Evolutionary conservation across 2,888 invertebrate genomes (phyloP), one percentile per base, ranked within the genome.

Genomic region (Acanthococcus lagerstroemiae): DNA sequence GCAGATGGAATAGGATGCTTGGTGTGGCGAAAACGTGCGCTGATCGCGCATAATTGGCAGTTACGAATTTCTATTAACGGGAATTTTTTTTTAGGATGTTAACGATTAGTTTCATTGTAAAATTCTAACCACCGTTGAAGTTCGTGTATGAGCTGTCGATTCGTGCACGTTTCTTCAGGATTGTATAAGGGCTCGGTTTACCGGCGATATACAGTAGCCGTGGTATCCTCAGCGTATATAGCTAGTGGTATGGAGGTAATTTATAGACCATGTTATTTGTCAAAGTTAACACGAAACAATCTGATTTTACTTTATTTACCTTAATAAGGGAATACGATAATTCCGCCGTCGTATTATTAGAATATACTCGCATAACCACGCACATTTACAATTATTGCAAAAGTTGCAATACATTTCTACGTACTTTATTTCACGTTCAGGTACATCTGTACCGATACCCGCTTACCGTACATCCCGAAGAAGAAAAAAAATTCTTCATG

Each of bases 261-360:
- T 60, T 60, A 60, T 60, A 60, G 60, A 60, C 60, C 60, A 27
- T 60, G 60, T 60, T 60, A 60, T 60, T 60, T 60, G 60, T 60
- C 60, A 60, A 60, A 60, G 60, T 60, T 60, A 60, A 60, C 60
- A 60, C 60, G 60, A 60, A 60, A 60, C 60, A 60, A 60, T 60
- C 60, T 60, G 60, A 60, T 60, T 60, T 60, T 60, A 60, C 48
- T 58, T 60, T 60, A 60, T 60, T 60, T 60, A 50, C 60, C 60
- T 60, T 60, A 60, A 48, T 60, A 60, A 60, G 60, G 60, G 60
- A 60, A 60, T 60, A 26, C 60, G 60, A 48, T 60, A 60, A 60
- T 60, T 60, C 46, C 48, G 60, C 25, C 46, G 25, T 21, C 19
- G 48, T 60, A 27, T 60, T 19, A 24, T 17, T n/a, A 22, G 24